A percentile compares a stretch with the other conserved stretches of the same genome.
These are phyloP conservation scores for Hoplostethus atlanticus DNA, from an alignment of 2,797 vertebrate species.

Conservation along the genomic window DNA sequence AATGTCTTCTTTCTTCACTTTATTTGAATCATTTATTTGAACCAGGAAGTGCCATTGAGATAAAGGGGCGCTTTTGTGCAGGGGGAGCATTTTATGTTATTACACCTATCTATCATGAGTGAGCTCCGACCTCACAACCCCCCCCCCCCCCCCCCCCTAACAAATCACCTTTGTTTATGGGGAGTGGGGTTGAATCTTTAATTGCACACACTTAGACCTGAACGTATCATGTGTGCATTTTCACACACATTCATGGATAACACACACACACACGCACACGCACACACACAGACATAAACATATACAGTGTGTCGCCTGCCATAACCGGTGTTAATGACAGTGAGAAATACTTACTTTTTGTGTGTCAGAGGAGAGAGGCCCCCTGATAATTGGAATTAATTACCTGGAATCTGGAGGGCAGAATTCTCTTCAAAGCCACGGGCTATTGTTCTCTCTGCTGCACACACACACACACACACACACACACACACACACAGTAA, in stretches of 20 bases:
- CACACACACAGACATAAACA: constrained; percentile 19
- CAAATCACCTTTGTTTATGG: constrained; percentile 46
- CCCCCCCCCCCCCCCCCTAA: neutral
- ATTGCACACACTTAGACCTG: constrained; percentile 48
- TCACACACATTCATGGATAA: constrained; percentile 8
- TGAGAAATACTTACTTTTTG: constrained; percentile 76
- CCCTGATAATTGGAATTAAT: constrained; percentile 80
- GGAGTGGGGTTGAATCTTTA: constrained; percentile 36
- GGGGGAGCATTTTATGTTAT: constrained; percentile 42
- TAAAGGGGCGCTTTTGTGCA: constrained; percentile 36
- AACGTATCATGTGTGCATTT: constrained; percentile 45
- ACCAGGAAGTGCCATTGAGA: constrained; percentile 45
- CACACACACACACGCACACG: constrained; percentile 14
- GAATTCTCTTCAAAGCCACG: constrained; percentile 66
- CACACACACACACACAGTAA: constrained; percentile 10
- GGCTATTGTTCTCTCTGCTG: constrained; percentile 56
- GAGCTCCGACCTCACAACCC: neutral
- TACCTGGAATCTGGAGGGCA: constrained; percentile 69
- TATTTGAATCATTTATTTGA: constrained; percentile 55
- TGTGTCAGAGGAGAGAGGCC: constrained; percentile 72
- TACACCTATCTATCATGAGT: constrained; percentile 53
- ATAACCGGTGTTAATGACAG: constrained; percentile 63
- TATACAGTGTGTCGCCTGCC: constrained; percentile 13
- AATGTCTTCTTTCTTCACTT: constrained; percentile 38
- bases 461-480: constrained; percentile 7